Conservation (phyloP, 2,888 invertebrate species). For the Calliphora vomitoria region DNA sequence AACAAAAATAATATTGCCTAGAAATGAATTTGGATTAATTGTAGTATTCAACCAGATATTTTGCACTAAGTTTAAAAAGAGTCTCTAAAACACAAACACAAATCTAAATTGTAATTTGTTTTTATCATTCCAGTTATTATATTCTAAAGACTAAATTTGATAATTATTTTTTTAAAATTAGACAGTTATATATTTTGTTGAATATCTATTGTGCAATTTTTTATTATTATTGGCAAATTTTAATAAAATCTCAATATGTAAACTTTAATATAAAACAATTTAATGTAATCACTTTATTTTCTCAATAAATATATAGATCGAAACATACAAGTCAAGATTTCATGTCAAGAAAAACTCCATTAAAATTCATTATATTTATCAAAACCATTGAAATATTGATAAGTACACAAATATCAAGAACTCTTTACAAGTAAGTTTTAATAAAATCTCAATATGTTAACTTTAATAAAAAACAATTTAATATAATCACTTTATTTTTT, state of each 20-base stretch:
- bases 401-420: background rate
- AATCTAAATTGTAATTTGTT: no score
- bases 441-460: no score
- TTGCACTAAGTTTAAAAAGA: no score
- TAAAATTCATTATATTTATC: background rate
- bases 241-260: no score
- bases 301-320: slow-evolving; percentile 51
- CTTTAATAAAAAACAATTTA: background rate
- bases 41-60: no score
- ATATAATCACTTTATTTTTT: slow-evolving; percentile 40
- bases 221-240: background rate
- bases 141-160: no score
- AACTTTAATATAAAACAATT: background rate
- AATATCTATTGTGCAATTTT: no score
- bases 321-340: background rate
- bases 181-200: no score
- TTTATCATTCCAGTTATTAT: no score
- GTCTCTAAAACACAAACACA: no score
- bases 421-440: background rate
- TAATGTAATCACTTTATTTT: slow-evolving; percentile 32
- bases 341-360: background rate
- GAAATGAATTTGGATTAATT: no score
- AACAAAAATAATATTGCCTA: background rate
- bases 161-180: no score
- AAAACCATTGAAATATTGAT: background rate